These are phyloP conservation scores for Acanthosepion lycidas DNA, from an alignment of 2,888 invertebrate genomes.

Conservation along the genomic window DNA sequence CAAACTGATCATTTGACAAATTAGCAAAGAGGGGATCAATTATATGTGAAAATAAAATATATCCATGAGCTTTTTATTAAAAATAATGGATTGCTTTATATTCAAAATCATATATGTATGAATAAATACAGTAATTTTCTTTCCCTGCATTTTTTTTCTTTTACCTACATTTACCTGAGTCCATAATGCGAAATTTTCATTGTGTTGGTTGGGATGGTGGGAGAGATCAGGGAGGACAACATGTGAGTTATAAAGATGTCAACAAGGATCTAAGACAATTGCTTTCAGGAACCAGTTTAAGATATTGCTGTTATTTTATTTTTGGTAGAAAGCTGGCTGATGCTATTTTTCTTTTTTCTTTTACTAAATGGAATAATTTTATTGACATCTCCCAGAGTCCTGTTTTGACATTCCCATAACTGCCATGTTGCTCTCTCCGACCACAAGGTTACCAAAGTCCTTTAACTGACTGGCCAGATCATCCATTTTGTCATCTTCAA, in stretches of 20 bases:
- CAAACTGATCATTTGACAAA: no score
- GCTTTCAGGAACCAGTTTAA: neutral
- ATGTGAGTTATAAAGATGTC: neutral
- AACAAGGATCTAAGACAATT: neutral
- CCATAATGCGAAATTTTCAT: neutral
- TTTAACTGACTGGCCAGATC: neutral
- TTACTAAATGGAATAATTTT: neutral
- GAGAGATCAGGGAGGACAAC: neutral
- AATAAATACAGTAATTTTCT: neutral
- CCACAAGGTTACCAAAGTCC: slow-evolving; percentile 4
- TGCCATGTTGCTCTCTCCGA: neutral
- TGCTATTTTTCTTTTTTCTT: neutral
- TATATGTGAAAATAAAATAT: no score
- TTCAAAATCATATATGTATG: neutral
- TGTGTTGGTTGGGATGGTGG: neutral
- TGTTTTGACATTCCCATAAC: neutral
- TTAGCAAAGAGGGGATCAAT: no score
- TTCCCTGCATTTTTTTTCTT: neutral
- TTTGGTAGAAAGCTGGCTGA: neutral
- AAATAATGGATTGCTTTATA: neutral
- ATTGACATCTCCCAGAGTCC: neutral
- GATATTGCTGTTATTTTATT: neutral
- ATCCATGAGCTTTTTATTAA: neutral
- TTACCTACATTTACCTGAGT: neutral
- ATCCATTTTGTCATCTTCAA: neutral